A percentile compares a stretch with the other conserved stretches of the same genome.
These are phyloP conservation scores for Diplodus sargus DNA, from an alignment of 2,797 vertebrate genomes.

Conservation along the genomic window DNA sequence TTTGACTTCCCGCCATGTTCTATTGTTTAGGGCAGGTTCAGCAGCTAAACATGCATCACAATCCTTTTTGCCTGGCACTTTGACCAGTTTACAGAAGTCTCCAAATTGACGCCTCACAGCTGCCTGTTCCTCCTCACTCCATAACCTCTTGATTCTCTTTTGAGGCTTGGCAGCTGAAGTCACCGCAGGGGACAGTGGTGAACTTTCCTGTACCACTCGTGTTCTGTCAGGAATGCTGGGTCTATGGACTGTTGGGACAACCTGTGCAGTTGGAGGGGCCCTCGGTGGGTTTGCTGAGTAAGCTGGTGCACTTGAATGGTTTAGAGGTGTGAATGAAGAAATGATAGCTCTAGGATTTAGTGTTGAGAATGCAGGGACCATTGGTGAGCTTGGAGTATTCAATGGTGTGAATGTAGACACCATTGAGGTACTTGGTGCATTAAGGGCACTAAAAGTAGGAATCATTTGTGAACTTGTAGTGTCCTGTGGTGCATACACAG, in stretches of 20 bases:
- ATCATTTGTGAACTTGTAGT: slow-evolving; percentile 59
- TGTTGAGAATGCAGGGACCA: slow-evolving; percentile 66
- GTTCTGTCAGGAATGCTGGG: slow-evolving; percentile 48
- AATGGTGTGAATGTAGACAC: slow-evolving; percentile 72
- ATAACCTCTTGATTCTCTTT: slow-evolving; percentile 78
- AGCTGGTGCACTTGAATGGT: slow-evolving; percentile 55
- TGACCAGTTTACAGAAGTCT: slow-evolving; percentile 76
- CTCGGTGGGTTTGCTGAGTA: slow-evolving; percentile 55
- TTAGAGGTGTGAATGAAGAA: slow-evolving; percentile 75
- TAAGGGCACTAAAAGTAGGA: slow-evolving; percentile 67
- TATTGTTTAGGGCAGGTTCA: slow-evolving; percentile 75
- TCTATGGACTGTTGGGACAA: slow-evolving; percentile 72
- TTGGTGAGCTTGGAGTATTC: slow-evolving; percentile 57
- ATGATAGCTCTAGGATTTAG: slow-evolving; percentile 58
- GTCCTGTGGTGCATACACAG: slow-evolving; percentile 64
- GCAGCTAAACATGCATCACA: slow-evolving; percentile 80
- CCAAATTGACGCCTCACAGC: slow-evolving; percentile 79
- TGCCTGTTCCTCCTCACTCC: slow-evolving; percentile 78
- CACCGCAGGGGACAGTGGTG: slow-evolving; percentile 8
- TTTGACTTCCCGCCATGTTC: slow-evolving; percentile 82
- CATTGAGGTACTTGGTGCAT: slow-evolving; percentile 72
- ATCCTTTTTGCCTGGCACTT: slow-evolving; percentile 82
- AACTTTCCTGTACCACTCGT: slow-evolving; percentile 24
- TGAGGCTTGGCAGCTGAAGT: slow-evolving; percentile 59
- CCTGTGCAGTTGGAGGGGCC: slow-evolving; percentile 64